phyloP scores from a whole-genome alignment of 2,113 vertebrate genomes.

The Passer domesticus region DNA sequence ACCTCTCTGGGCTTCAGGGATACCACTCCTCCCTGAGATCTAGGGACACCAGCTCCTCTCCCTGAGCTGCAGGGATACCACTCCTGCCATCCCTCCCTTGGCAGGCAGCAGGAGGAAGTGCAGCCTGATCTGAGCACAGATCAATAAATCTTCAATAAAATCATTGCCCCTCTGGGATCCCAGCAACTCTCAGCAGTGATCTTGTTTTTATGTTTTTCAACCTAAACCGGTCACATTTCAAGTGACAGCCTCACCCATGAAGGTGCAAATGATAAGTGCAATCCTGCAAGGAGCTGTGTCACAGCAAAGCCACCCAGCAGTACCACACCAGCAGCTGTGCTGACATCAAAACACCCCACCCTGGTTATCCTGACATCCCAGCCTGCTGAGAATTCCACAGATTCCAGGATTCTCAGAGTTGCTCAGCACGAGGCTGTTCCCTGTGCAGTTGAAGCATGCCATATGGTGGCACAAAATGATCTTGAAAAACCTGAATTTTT shows the following conservation, averaged over 20 bases:
- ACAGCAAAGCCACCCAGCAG: background rate
- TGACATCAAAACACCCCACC: background rate
- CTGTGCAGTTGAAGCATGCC: background rate
- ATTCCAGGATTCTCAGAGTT: background rate
- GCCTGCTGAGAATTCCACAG: background rate
- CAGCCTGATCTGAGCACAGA: background rate
- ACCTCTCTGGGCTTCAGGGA: no score
- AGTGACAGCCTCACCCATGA: background rate
- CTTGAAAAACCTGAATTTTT: background rate
- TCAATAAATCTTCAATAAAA: background rate
- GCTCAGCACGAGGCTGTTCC: background rate
- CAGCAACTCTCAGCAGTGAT: background rate
- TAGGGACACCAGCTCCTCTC: no score
- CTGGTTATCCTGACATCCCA: background rate
- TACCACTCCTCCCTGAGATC: no score
- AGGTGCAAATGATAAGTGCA: background rate
- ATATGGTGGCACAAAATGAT: background rate
- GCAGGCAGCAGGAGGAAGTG: background rate
- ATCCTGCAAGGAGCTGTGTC: background rate
- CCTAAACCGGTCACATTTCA: background rate
- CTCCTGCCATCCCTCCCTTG: background rate
- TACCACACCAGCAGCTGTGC: accelerated
- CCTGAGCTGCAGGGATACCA: background rate
- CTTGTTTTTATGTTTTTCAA: background rate
- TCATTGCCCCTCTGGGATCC: background rate